Conservation (phyloP, 2,888 invertebrate genomes). For the Cremastinae sp. region DNA sequence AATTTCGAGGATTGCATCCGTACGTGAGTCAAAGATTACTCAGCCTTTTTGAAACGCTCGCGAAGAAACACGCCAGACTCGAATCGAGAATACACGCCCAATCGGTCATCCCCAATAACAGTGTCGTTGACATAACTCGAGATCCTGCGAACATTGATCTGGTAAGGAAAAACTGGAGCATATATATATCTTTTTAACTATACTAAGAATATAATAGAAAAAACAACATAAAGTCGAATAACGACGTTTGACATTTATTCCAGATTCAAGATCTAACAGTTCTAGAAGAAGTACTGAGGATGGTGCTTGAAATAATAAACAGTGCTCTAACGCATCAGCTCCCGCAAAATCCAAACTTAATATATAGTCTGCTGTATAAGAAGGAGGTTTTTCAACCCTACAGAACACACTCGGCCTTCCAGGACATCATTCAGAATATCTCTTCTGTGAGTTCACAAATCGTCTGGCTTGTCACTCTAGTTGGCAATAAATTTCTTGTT, state of each 20-base stretch:
- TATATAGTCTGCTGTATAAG: conserved; percentile 97
- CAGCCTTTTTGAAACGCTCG: conserved; percentile 94
- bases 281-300: conserved; percentile 96
- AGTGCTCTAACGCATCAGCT: conserved; percentile 95
- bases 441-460: conserved; percentile 87
- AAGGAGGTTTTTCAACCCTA: conserved; percentile 93
- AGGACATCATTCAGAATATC: conserved; percentile 96
- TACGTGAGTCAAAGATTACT: conserved; percentile 97
- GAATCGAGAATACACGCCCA: conserved; percentile 80
- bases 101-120: conserved; percentile 52
- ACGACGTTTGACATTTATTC: background rate
- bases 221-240: no score
- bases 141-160: conserved; percentile 70
- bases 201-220: no score
- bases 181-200: background rate
- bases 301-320: conserved; percentile 98
- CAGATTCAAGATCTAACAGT: conserved; percentile 94
- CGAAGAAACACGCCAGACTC: conserved; percentile 90
- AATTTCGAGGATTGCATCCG: conserved; percentile 95
- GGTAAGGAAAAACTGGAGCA: conserved; percentile 65
- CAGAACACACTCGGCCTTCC: conserved; percentile 93
- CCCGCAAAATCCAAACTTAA: conserved; percentile 92
- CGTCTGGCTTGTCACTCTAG: background rate
- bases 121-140: conserved; percentile 38
- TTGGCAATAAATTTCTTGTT: background rate